Percentiles rank a stretch among this genome's conserved stretches.
phyloP scores from a whole-genome alignment of 64 coral and sea anemone genomes.

The Dendronephthya gigantea region DNA sequence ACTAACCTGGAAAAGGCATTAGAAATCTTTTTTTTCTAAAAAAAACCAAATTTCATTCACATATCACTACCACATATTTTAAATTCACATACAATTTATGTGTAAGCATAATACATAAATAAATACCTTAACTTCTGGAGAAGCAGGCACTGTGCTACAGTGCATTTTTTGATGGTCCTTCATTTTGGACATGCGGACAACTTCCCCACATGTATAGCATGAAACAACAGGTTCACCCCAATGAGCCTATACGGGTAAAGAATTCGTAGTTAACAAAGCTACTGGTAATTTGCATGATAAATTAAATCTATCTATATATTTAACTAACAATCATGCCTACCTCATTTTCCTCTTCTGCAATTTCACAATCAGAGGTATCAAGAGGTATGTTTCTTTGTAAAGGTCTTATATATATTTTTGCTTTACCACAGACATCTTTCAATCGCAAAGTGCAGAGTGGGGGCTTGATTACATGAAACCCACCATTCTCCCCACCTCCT shows the following conservation, averaged over 20 bases:
- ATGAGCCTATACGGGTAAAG: background rate
- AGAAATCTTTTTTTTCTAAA: background rate
- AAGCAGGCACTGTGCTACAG: background rate
- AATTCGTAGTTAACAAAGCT: background rate
- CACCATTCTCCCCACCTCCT: background rate
- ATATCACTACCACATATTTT: background rate
- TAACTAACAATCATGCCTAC: background rate
- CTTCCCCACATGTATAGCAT: background rate
- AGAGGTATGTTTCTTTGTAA: background rate
- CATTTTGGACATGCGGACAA: background rate
- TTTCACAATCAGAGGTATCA: background rate
- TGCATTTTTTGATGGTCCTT: background rate
- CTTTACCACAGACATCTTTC: background rate
- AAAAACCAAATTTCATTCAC: background rate
- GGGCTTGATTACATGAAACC: background rate
- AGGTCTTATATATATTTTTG: background rate
- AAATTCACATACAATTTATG: background rate
- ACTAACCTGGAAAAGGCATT: background rate
- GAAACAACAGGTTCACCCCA: background rate
- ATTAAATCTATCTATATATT: no score
- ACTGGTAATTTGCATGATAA: no score
- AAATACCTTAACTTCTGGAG: background rate
- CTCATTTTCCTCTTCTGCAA: background rate
- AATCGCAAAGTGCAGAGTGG: background rate
- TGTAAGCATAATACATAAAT: background rate